phyloP scores from a whole-genome alignment of 2,888 invertebrate genomes.

The Polia nebulosa region DNA sequence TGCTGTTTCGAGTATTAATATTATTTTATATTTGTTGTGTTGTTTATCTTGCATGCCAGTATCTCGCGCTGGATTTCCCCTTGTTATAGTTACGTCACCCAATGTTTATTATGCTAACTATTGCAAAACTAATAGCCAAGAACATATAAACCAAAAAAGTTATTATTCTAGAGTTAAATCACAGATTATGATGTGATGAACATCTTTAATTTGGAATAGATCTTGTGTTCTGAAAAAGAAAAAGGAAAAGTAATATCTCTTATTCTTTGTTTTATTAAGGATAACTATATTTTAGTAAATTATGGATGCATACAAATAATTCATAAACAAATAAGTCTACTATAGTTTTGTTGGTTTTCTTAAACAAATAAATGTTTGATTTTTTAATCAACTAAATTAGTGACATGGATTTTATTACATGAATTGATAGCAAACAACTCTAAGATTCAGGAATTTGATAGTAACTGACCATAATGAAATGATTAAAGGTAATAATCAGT shows the following conservation, averaged over 20 bases:
- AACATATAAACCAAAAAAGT: not conserved
- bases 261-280: not conserved
- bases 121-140: not conserved
- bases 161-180: not conserved
- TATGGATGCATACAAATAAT: not conserved
- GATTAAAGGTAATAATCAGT: too few relatives aligned
- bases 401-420: too few relatives aligned
- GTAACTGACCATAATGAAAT: too few relatives aligned
- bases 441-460: too few relatives aligned
- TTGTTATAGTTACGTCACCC: conserved; percentile 28
- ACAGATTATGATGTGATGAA: not conserved
- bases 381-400: too few relatives aligned
- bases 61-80: conserved; percentile 11
- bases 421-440: too few relatives aligned
- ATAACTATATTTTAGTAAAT: not conserved
- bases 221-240: not conserved
- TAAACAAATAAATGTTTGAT: not conserved
- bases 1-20: not conserved
- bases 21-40: conserved; percentile 4
- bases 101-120: conserved; percentile 23
- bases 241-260: not conserved
- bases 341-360: not conserved
- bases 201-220: not conserved
- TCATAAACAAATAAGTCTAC: not conserved
- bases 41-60: conserved; percentile 21